These are phyloP conservation scores for Dryadula phaetusa DNA, from an alignment of 2,888 invertebrate genomes.

Conservation along the genomic window DNA sequence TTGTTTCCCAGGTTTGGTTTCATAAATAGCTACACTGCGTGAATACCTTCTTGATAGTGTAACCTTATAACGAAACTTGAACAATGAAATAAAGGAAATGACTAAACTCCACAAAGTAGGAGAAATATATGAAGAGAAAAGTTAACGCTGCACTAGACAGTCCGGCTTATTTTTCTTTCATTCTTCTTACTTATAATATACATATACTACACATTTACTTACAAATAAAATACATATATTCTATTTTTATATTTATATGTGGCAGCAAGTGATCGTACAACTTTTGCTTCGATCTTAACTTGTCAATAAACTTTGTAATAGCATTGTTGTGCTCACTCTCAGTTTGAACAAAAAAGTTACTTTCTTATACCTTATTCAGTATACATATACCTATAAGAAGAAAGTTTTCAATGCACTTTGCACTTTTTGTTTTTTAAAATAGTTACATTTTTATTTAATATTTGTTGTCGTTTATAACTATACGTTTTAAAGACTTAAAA, in stretches of 20 bases:
- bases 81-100: too few relatives aligned
- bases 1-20: too few relatives aligned
- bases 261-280: constrained; percentile 38
- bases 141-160: too few relatives aligned
- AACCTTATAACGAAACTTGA: too few relatives aligned
- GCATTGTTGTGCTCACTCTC: constrained; percentile 44
- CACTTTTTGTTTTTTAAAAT: constrained; percentile 9
- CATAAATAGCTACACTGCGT: too few relatives aligned
- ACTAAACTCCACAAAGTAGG: too few relatives aligned
- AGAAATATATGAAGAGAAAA: too few relatives aligned
- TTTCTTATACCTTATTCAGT: constrained; percentile 24
- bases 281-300: constrained; percentile 40
- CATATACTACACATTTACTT: too few relatives aligned
- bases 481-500: not conserved
- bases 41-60: too few relatives aligned
- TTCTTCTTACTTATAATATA: too few relatives aligned
- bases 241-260: not conserved
- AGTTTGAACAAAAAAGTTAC: constrained; percentile 41
- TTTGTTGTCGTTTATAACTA: too few relatives aligned
- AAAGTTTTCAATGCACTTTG: constrained; percentile 38
- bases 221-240: not conserved
- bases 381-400: constrained; percentile 7
- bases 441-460: not conserved
- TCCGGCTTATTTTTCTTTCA: too few relatives aligned
- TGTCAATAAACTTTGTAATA: constrained; percentile 45